Percentiles rank a stretch among this genome's conserved stretches.
Evolutionary conservation across 2,888 invertebrate genomes (phyloP).

Genomic region (Acleris holmiana): DNA sequence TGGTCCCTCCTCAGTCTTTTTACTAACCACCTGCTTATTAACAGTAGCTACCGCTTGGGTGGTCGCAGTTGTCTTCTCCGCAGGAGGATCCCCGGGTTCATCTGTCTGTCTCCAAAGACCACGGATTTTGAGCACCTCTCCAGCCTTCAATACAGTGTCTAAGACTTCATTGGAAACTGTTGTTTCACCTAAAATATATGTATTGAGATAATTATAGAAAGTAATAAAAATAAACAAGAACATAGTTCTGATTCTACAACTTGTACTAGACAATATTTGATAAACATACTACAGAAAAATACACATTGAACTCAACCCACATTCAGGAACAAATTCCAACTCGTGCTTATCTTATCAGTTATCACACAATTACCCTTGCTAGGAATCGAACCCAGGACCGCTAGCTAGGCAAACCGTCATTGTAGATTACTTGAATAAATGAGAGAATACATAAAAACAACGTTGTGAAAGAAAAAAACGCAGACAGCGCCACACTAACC

Average conservation of each 20-base stretch:
- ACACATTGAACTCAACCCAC: no score
- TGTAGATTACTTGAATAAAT: no score
- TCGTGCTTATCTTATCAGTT: no score
- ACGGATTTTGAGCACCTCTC: constrained; percentile 91
- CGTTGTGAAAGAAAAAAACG: background rate
- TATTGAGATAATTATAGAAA: no score
- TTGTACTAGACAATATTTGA: no score
- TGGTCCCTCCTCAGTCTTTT: constrained; percentile 64
- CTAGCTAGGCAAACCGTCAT: no score
- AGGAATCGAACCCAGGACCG: no score
- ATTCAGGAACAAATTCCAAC: no score
- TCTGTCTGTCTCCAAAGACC: constrained; percentile 90
- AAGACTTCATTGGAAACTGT: constrained; percentile 94
- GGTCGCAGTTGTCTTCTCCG: constrained; percentile 60
- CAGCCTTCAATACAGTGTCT: constrained; percentile 91
- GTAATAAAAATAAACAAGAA: no score
- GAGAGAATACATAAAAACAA: background rate
- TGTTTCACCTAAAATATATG: constrained; percentile 85
- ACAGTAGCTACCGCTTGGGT: constrained; percentile 48
- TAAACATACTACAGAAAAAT: no score
- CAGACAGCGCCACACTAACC: constrained; percentile 61
- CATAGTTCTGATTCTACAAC: no score
- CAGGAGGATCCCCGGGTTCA: constrained; percentile 62
- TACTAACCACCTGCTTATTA: constrained; percentile 58
- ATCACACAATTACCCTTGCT: no score